Base-by-base conservation (phyloP, 2,113 vertebrate genomes). In the Neodon shergylaensis region DNA sequence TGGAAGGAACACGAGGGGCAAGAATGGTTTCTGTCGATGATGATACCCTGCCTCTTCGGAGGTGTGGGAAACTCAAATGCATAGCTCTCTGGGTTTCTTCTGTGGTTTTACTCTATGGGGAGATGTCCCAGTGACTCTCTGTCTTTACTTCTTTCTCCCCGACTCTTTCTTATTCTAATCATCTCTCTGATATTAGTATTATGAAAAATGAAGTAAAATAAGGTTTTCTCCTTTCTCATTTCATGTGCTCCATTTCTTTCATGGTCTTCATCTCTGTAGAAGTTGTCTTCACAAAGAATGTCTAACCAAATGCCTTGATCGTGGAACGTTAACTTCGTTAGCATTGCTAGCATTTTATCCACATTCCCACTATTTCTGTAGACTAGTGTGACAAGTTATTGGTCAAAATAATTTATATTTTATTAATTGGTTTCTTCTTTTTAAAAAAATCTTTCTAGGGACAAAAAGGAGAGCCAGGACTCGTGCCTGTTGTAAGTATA, bases 401-500 rank as follows among this genome's bases (percentile, higher is more conserved):
- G 36, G 2, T 13, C 5, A 66, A 28, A 49, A 70, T 17, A 6
- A 7, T 36, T 65, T 78, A 16, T 65, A 61, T 89, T 95, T 87
- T 95, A 24, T 82, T 91, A 3, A 68, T 16, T 92, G 58, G 31
- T 4, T 39, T 87, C 36, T 96, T 95, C 95, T 58, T 54, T 54
- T 52, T 10, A 96, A 93, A 54, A 16, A 44, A 44, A 70, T 36
- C 92, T 73, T 81, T 92, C 31, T 92, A 99, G 99, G 99, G 99
- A 95, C 99, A 99, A 98, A 99, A 99, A 98, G 99, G 99, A 97
- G 99, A 99, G 96, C 99, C 99, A 39, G 99, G 99, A 94, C 98
- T 99, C 93, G 99, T 99, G 63, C 99, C 99, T 95, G 72, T 98
- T 94, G 99, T 99, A 98, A 99, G 99, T 99, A 61, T 72, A 33